phyloP scores from a whole-genome alignment of 2,113 vertebrate species.

The Apus apus region DNA sequence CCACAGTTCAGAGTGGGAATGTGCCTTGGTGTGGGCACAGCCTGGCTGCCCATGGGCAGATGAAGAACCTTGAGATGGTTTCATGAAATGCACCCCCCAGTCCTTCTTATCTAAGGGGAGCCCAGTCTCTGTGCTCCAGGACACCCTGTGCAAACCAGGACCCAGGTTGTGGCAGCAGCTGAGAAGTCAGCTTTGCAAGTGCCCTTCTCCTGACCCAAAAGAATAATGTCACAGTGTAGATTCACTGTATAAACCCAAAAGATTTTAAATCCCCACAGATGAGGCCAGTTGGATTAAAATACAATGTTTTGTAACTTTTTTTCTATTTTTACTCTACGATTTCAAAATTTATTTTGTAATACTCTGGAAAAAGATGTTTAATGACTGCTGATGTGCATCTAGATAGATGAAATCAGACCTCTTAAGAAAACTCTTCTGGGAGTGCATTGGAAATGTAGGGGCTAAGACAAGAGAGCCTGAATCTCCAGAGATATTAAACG shows the following conservation, averaged over 20 bases:
- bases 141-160: accelerated
- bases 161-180: neutral
- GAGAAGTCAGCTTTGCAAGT: no score
- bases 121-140: neutral
- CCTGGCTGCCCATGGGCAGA: neutral
- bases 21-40: neutral
- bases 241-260: accelerated
- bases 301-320: neutral
- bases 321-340: neutral
- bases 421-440: neutral
- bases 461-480: neutral
- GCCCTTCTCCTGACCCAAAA: neutral
- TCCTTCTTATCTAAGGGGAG: accelerated
- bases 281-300: neutral
- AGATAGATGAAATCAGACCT: neutral
- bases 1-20: accelerated
- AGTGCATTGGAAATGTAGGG: neutral
- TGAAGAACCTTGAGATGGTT: neutral
- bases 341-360: neutral
- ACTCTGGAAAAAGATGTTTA: neutral
- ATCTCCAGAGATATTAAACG: neutral
- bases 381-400: neutral
- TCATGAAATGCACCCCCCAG: neutral
- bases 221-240: accelerated
- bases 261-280: neutral